Percentiles rank a stretch among this genome's conserved stretches.
Conservation (phyloP, 2,888 invertebrate genomes). For the Chrysopilus asiliformis region DNA sequence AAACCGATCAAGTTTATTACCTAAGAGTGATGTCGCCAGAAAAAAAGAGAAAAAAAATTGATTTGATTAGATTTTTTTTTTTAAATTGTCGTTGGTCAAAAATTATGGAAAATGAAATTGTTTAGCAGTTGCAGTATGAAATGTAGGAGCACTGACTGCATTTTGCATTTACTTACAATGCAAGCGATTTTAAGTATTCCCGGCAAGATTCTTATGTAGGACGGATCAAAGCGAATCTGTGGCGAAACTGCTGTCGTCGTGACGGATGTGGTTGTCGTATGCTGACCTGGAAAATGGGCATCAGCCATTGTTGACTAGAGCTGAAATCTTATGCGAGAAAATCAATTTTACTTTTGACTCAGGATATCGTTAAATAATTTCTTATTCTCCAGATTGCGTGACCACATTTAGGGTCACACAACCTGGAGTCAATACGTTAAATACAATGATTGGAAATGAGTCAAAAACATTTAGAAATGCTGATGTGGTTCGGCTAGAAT, state of each 20-base stretch:
- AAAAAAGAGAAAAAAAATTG: background rate
- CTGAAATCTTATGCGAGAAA: too few relatives aligned
- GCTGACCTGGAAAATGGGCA: constrained; percentile 59
- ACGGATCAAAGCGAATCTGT: constrained; percentile 59
- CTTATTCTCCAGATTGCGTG: too few relatives aligned
- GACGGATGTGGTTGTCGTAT: constrained; percentile 57
- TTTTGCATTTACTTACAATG: constrained; percentile 46
- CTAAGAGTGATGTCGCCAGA: constrained; percentile 39
- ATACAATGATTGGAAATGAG: too few relatives aligned
- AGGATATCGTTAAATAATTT: too few relatives aligned
- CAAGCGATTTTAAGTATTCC: constrained; percentile 64
- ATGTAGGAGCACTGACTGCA: constrained; percentile 12
- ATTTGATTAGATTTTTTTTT: background rate
- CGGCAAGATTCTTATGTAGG: constrained; percentile 54
- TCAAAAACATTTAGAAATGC: too few relatives aligned
- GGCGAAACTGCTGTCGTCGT: constrained; percentile 57
- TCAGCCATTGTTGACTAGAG: constrained; percentile 39
- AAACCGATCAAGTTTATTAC: constrained; percentile 59
- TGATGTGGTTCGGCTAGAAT: too few relatives aligned
- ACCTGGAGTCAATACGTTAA: too few relatives aligned
- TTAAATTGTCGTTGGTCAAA: background rate
- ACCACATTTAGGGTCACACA: too few relatives aligned
- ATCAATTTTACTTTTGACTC: too few relatives aligned
- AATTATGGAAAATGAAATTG: too few relatives aligned
- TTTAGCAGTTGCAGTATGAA: too few relatives aligned